Conservation (phyloP, 2,888 invertebrate species). For the Trissolcus japonicus region DNA sequence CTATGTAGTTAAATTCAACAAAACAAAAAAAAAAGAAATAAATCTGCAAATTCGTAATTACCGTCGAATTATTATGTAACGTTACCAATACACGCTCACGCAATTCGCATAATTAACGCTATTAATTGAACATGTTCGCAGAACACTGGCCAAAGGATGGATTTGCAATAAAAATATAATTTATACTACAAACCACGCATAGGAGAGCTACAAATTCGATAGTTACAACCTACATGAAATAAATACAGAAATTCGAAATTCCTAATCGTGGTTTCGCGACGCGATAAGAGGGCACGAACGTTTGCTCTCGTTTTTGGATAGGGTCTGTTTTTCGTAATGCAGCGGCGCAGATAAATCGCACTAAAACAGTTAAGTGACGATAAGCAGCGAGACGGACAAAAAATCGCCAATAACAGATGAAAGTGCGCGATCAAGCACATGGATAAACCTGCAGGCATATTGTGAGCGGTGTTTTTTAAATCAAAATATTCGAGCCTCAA, state of each 20-base stretch:
- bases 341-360: conserved; percentile 27
- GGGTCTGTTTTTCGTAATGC: conserved; percentile 44
- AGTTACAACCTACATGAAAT: too few relatives aligned
- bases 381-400: conserved; percentile 18
- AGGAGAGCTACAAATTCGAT: too few relatives aligned
- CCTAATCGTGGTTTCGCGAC: too few relatives aligned
- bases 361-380: conserved; percentile 26
- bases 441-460: conserved; percentile 21
- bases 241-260: too few relatives aligned
- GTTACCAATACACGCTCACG: neutral
- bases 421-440: neutral
- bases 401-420: conserved; percentile 26
- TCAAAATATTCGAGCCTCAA: neutral
- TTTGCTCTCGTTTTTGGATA: conserved; percentile 25
- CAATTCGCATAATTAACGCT: conserved; percentile 20
- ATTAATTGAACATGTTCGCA: conserved; percentile 27
- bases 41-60: conserved; percentile 32
- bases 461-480: neutral
- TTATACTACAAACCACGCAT: too few relatives aligned
- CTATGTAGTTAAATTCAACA: conserved; percentile 2
- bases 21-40: conserved; percentile 15
- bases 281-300: conserved; percentile 7
- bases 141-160: conserved; percentile 17
- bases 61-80: conserved; percentile 23
- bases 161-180: conserved; percentile 2